A percentile compares a stretch with the other conserved stretches of the same genome.
These are phyloP conservation scores for Pinctada fucata DNA, from an alignment of 2,888 invertebrate genomes.

Conservation along the genomic window DNA sequence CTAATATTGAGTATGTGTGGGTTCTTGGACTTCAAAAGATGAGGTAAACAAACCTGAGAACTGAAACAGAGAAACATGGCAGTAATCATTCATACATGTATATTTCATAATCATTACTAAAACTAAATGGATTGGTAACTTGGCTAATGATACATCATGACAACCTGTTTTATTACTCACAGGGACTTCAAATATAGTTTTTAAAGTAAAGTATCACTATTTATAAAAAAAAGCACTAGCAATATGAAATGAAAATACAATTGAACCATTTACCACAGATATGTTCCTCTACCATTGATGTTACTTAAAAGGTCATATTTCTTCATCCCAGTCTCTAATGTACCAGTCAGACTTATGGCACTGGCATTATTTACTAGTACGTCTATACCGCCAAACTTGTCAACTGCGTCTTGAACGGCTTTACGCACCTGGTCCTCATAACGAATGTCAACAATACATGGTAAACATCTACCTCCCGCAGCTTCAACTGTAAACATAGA, in stretches of 20 bases:
- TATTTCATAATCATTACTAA: too few species aligned
- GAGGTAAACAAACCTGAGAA: slow-evolving; percentile 92
- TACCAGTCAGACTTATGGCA: slow-evolving; percentile 87
- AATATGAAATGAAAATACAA: too few species aligned
- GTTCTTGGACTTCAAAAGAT: slow-evolving; percentile 90
- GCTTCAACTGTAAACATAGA: slow-evolving; percentile 83
- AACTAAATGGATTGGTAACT: too few species aligned
- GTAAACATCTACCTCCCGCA: slow-evolving; percentile 89
- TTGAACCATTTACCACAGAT: slow-evolving; percentile 83
- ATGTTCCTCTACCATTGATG: slow-evolving; percentile 96
- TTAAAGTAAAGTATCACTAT: too few species aligned
- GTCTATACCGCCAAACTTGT: slow-evolving; percentile 96
- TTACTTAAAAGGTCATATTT: slow-evolving; percentile 96
- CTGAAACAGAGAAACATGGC: slow-evolving; percentile 79
- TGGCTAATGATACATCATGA: too few species aligned
- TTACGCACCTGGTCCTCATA: slow-evolving; percentile 84
- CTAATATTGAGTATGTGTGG: slow-evolving; percentile 96
- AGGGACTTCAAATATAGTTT: too few species aligned
- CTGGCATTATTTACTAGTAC: slow-evolving; percentile 96
- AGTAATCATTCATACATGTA: too few species aligned
- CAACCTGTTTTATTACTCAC: too few species aligned
- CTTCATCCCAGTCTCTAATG: slow-evolving; percentile 93
- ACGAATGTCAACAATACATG: slow-evolving; percentile 92
- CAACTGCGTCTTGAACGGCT: slow-evolving; percentile 81
- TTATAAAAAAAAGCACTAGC: too few species aligned